Evolutionary conservation across 2,888 invertebrate genomes (phyloP), one percentile per base, ranked within the genome.

Genomic region (Pachycephus smyrnensis): DNA sequence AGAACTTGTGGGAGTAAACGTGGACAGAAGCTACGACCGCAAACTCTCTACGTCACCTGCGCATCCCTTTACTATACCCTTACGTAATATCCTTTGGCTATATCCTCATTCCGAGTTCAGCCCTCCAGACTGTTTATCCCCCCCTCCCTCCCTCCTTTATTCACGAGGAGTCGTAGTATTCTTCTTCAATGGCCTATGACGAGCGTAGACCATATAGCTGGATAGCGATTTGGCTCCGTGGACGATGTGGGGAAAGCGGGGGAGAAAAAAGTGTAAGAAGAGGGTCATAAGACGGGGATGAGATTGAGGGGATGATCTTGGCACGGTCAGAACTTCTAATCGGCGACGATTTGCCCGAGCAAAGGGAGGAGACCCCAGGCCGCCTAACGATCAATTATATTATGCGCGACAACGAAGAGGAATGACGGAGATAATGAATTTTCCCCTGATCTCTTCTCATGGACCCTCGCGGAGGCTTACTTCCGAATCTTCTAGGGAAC

Each of bases 401-500:
- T 71, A 71, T 33, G 71, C 71, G 71, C 12, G 71, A 31, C 33
- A 31, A 87, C 85, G 86, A 86, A 83, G 80, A 81, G 86, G 84
- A 86, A 88, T 86, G 86, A 88, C 87, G 84, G 84, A 86, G 88
- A 89, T 89, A 89, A 89, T 88, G 89, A 89, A 88, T 89, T 89
- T 87, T 83, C 83, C 84, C 86, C 31, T 33, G 71, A 71, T 71
- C 31, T 75, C 80, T 77, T 81, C 79, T 75, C 74, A 69, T 68
- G 78, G 69, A 33, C 76, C 73, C 74, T 55, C 2, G 23, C 23
- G 55, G 55, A 55, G 23, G 55, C 55, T 55, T 55, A 55, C 55
- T 55, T 55, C 55, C 6, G 55, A 55, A 55, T 55, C 55, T 55
- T 55, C 55, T 23, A 9, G 9, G 23, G 23, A 55, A 55, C 55